Evolutionary conservation across 2,888 invertebrate species (phyloP).

Genomic region (Halictus quadricinctus): DNA sequence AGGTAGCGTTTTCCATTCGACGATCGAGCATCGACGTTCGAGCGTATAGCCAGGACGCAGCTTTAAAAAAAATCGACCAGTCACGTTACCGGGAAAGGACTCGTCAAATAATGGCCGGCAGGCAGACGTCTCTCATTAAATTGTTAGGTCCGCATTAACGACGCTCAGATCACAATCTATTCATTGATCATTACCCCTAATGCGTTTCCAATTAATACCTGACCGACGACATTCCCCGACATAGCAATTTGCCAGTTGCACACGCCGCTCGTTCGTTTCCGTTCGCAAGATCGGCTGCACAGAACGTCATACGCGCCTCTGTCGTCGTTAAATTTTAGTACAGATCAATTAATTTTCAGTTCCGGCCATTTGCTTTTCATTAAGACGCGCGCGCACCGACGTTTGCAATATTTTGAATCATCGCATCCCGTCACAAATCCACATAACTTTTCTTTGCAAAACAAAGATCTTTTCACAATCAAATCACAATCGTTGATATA

Average conservation of each 20-base stretch:
- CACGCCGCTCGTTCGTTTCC: conserved; percentile 10
- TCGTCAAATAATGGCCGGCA: conserved; percentile 74
- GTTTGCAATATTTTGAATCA: too few species aligned
- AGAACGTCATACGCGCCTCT: neutral
- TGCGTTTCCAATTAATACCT: conserved; percentile 75
- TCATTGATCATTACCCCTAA: conserved; percentile 78
- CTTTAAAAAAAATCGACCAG: conserved; percentile 68
- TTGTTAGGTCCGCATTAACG: conserved; percentile 80
- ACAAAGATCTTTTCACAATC: too few species aligned
- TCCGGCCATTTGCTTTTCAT: neutral
- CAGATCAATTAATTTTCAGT: neutral
- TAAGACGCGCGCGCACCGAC: too few species aligned
- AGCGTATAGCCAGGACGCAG: conserved; percentile 34
- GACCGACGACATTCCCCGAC: conserved; percentile 31
- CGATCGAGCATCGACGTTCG: conserved; percentile 8
- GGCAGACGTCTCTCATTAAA: conserved; percentile 78
- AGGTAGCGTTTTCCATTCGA: conserved; percentile 28
- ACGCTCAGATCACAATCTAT: conserved; percentile 73
- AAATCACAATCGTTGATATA: too few species aligned
- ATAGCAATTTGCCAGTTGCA: conserved; percentile 18
- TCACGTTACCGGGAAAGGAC: conserved; percentile 73
- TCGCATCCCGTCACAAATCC: too few species aligned
- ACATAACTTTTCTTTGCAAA: too few species aligned
- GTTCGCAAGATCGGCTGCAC: neutral
- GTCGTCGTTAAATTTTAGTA: neutral